Evolutionary conservation across 2,113 vertebrate genomes (phyloP).

Genomic region (Laterallus jamaicensis): DNA sequence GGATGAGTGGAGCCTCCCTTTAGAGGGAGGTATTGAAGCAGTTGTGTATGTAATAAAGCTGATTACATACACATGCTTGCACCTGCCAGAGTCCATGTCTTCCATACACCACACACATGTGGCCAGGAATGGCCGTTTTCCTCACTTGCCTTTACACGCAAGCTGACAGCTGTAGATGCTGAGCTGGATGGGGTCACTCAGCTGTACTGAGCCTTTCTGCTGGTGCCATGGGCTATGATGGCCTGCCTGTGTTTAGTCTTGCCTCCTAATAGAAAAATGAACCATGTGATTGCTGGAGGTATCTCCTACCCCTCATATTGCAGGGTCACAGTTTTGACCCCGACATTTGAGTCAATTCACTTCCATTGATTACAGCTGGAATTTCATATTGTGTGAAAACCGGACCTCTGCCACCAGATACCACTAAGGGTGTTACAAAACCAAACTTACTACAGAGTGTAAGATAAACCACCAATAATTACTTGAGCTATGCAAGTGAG

Average conservation of each 20-base stretch:
- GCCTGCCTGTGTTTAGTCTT: not conserved
- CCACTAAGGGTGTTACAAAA: not conserved
- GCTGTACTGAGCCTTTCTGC: not conserved
- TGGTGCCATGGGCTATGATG: not conserved
- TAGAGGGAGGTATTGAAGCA: no score
- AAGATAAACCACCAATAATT: not conserved
- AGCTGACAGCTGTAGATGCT: not conserved
- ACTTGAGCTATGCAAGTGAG: not conserved
- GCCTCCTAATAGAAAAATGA: not conserved
- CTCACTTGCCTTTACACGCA: not conserved
- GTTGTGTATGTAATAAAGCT: no score
- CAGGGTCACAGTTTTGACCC: not conserved
- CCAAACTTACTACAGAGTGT: not conserved
- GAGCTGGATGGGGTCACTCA: not conserved
- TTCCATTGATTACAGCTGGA: not conserved
- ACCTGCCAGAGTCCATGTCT: no score
- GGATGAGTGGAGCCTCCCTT: no score
- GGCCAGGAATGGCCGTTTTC: not conserved
- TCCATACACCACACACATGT: no score
- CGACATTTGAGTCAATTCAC: accelerated
- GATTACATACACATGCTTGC: no score
- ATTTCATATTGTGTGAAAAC: not conserved
- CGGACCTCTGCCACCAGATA: not conserved
- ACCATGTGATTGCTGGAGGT: not conserved
- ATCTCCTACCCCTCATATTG: not conserved